phyloP scores from a whole-genome alignment of 2,113 vertebrate species.

The Zosterops borbonicus region DNA sequence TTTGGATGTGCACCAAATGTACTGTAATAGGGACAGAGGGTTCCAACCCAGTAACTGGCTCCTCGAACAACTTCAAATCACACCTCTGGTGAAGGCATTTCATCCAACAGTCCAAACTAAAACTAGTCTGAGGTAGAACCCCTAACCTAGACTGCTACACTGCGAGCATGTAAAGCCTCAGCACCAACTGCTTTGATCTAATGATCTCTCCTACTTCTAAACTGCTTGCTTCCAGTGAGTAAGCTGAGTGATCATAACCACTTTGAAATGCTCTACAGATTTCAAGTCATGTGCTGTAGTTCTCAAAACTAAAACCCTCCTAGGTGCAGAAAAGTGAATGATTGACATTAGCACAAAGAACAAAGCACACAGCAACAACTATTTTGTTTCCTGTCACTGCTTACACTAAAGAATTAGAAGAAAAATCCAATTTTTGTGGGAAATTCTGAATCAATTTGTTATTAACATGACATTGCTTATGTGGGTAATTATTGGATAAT shows the following conservation, averaged over 20 bases:
- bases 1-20: background rate
- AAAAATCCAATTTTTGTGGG: background rate
- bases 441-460: slow-evolving; percentile 35
- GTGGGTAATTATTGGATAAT: slow-evolving; percentile 15
- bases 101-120: background rate
- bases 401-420: background rate
- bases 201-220: slow-evolving; percentile 7
- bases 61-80: background rate
- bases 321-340: background rate
- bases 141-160: background rate
- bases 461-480: background rate
- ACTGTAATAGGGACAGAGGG: background rate
- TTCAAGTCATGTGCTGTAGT: background rate
- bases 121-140: background rate
- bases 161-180: background rate
- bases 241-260: background rate
- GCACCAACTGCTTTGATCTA: background rate
- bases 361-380: slow-evolving; percentile 40
- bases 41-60: background rate
- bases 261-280: background rate
- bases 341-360: slow-evolving; percentile 41
- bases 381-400: slow-evolving; percentile 24
- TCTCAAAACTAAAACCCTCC: slow-evolving; percentile 14
- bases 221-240: background rate
- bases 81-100: background rate